phyloP scores from a whole-genome alignment of 1,140 invertebrate genomes.

The Calliopsis andreniformis region DNA sequence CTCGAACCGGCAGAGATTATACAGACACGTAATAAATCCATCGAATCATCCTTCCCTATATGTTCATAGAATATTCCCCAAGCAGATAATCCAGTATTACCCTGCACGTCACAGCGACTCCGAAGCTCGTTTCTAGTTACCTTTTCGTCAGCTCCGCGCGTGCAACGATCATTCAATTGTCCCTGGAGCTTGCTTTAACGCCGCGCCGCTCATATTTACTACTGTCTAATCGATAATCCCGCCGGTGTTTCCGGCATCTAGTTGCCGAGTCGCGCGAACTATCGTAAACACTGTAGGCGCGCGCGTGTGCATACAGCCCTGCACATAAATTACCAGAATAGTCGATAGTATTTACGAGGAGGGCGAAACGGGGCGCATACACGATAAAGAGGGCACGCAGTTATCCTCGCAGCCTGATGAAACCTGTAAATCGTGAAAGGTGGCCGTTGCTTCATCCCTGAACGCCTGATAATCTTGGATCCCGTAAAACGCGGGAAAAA shows the following conservation, averaged over 20 bases:
- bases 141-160: neutral
- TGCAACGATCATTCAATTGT: conserved; percentile 11
- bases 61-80: too few species aligned
- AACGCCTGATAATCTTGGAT: neutral
- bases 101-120: too few species aligned
- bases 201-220: conserved; percentile 21
- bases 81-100: too few species aligned
- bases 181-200: neutral
- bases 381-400: conserved; percentile 40
- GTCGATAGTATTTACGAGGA: conserved; percentile 60
- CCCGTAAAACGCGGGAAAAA: neutral
- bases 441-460: conserved; percentile 2
- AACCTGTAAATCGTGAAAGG: conserved; percentile 56
- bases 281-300: conserved; percentile 11
- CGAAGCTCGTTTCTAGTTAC: neutral
- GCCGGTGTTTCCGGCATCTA: conserved; percentile 30
- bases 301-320: conserved; percentile 13
- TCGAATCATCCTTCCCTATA: too few species aligned
- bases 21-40: too few species aligned
- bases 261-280: neutral
- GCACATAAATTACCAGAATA: conserved; percentile 57
- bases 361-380: conserved; percentile 36
- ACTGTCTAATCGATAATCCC: conserved; percentile 37
- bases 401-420: conserved; percentile 42
- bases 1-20: too few species aligned